These are phyloP conservation scores for Chionodraco myersi DNA, from an alignment of 2,113 vertebrate species.

Conservation along the genomic window DNA sequence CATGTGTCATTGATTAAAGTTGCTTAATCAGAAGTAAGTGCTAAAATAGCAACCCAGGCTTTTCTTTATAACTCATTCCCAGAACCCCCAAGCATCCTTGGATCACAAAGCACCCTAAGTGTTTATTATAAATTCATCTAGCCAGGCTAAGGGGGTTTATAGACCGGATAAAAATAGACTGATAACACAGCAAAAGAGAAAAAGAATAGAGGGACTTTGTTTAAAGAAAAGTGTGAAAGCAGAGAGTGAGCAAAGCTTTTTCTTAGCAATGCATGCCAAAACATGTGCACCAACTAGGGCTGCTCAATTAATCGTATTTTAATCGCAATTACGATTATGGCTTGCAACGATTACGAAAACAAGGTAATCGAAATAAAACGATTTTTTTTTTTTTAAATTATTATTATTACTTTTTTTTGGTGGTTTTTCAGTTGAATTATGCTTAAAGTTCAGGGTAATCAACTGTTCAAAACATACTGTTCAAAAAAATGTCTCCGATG, in stretches of 20 bases:
- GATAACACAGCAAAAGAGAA: conserved; percentile 51
- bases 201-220: conserved; percentile 37
- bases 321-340: too few relatives aligned
- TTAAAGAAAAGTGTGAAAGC: conserved; percentile 33
- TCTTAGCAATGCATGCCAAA: conserved; percentile 2
- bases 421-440: too few relatives aligned
- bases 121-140: conserved; percentile 76
- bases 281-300: background rate
- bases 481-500: too few relatives aligned
- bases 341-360: too few relatives aligned
- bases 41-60: conserved; percentile 42
- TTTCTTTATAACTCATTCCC: conserved; percentile 58
- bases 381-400: too few relatives aligned
- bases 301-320: too few relatives aligned
- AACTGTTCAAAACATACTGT: too few relatives aligned
- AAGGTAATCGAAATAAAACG: too few relatives aligned
- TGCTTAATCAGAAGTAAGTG: conserved; percentile 28
- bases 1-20: conserved; percentile 32
- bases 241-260: conserved; percentile 18
- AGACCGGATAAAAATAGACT: conserved; percentile 68
- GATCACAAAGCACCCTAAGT: conserved; percentile 65
- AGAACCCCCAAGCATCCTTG: conserved; percentile 51
- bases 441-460: too few relatives aligned
- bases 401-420: too few relatives aligned
- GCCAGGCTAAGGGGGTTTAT: conserved; percentile 44